Evolutionary conservation across 2,797 vertebrate genomes (phyloP), one percentile per base, ranked within the genome.

Genomic region (Silurus aristotelis): DNA sequence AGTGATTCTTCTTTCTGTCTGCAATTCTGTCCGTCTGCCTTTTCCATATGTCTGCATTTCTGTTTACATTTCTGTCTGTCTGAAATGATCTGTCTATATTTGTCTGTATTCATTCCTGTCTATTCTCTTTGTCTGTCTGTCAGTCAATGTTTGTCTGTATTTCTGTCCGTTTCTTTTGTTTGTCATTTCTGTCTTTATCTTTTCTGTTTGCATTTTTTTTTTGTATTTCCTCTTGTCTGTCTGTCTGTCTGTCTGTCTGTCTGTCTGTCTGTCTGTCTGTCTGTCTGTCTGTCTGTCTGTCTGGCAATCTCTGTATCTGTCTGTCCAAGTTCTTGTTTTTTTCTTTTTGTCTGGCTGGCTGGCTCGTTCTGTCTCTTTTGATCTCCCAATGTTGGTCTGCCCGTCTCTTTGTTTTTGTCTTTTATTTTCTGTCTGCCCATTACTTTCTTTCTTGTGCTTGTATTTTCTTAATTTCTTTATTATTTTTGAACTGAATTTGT

Each of bases 181-280:
- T 58, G 56, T 58, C 17, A 12, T 58, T 58, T 14, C 17, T 58
- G 56, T 64, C 60, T 46, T 20, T 70, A 15, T 14, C 17, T 9
- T 58, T 7, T 58, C 56, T 58, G 56, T 58, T 8, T 13, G 14
- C 17, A 60, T n/a, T 60, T 60, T 15, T 8, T 22, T 58, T 27
- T 83, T 85, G 79, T 71, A 83, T 87, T 61, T 86, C 58, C 5
- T 60, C 58, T 5, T 60, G 2, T 61, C 19, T 61, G 15, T 58
- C 56, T 58, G 56, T 60, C 19, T 19, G 4, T 2, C 75, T 31
- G 19, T 72, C 66, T 72, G 19, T 56, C 6, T 27, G 6, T 66
- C 2, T n/a, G 43, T 73, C 6, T 48, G 5, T 48, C 70, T 14
- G 9, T 52, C n/a, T n/a, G n/a, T 17, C 1, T 61, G n/a, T n/a